phyloP scores from a whole-genome alignment of 2,797 vertebrate genomes.

The Kryptopterus vitreolus region DNA sequence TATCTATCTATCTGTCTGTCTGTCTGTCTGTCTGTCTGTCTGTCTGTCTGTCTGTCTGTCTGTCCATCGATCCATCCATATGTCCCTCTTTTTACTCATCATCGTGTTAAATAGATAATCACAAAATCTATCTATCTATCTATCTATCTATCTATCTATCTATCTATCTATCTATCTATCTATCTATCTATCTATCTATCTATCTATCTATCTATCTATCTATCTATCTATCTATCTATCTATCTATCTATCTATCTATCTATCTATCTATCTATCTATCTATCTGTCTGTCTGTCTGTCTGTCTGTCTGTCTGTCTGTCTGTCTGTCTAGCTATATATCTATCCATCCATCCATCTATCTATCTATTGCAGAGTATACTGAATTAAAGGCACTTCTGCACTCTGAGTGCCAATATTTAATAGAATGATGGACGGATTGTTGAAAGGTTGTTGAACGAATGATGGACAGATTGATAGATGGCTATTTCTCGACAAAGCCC shows the following conservation, averaged over 20 bases:
- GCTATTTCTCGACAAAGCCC: neutral
- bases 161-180: too few relatives aligned
- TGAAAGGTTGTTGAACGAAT: neutral
- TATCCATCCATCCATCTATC: neutral
- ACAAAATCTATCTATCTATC: too few relatives aligned
- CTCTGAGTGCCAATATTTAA: neutral
- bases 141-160: too few relatives aligned
- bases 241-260: neutral
- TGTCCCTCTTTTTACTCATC: too few relatives aligned
- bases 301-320: too few relatives aligned
- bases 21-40: neutral
- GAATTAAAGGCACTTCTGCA: neutral
- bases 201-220: too few relatives aligned
- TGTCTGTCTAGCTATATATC: too few relatives aligned
- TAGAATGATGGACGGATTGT: conserved; percentile 15
- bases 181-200: too few relatives aligned
- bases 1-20: neutral
- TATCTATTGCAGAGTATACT: neutral
- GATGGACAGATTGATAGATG: neutral
- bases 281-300: too few relatives aligned
- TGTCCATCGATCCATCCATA: neutral
- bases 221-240: neutral
- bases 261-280: too few relatives aligned
- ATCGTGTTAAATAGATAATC: too few relatives aligned
- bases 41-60: neutral